Base-by-base conservation (phyloP, 2,113 vertebrate species). In the Pristiophorus japonicus region DNA sequence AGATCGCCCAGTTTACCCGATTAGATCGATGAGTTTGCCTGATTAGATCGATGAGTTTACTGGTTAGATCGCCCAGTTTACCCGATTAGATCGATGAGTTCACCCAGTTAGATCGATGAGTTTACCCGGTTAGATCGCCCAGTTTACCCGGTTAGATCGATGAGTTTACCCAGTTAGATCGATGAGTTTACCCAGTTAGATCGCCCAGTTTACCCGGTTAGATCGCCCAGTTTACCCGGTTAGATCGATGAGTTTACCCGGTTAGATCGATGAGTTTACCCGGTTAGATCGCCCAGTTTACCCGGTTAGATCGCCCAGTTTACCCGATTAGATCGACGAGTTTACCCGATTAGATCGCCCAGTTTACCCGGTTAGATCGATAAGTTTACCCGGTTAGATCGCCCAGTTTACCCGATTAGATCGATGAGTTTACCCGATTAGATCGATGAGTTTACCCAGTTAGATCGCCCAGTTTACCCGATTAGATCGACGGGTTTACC, bases 51-150 rank as follows among this genome's bases (percentile, higher is more conserved):
- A 63, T 18, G 51, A 62, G 96, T 98, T 98, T 96, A 99, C 99
- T 3, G 34, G 70, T 59, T 27, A 59, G 2, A 3, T 30, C 4
- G 30, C 66, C 16, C 2, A 62, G 96, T 98, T 98, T 96, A 99
- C 99, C 98, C 97, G 98, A 97, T 97, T 98, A n/a, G n/a, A n/a
- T n/a, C n/a, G n/a, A n/a, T n/a, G n/a, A n/a, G n/a, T n/a, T n/a
- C n/a, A n/a, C n/a, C n/a, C 11, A 11, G 70, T 59, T 27, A 59
- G 2, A 3, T 30, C 4, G 30, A 63, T 18, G 51, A 62, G 96
- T 98, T 98, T 96, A 99, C 99, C 98, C 97, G 98, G 97, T 97
- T 98, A n/a, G n/a, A n/a, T n/a, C n/a, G n/a, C n/a, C n/a, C n/a
- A n/a, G n/a, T n/a, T n/a, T n/a, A n/a, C n/a, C n/a, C 11, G 34